Evolutionary conservation across 2,113 vertebrate species (phyloP).

Genomic region (Lasiurus borealis): DNA sequence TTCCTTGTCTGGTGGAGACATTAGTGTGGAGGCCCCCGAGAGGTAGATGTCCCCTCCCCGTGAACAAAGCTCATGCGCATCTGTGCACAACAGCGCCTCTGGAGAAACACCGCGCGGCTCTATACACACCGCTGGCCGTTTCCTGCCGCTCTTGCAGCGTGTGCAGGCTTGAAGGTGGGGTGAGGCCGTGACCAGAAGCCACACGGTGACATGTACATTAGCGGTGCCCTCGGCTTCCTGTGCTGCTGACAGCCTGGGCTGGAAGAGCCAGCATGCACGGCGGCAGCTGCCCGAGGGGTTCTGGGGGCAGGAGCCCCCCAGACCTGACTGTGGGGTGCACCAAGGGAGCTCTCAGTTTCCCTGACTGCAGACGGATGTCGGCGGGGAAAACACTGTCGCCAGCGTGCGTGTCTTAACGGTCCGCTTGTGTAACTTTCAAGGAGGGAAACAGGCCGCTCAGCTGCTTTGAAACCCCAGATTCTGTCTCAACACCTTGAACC

Average conservation of each 20-base stretch:
- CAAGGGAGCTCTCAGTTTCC: background rate
- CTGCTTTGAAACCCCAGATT: too few relatives aligned
- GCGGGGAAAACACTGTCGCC: background rate
- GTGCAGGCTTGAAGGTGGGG: constrained; percentile 79
- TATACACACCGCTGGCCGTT: constrained; percentile 87
- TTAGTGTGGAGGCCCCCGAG: constrained; percentile 14
- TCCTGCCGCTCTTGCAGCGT: constrained; percentile 88
- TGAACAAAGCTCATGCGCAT: constrained; percentile 79
- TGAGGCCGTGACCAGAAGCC: constrained; percentile 84
- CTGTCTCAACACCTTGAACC: too few relatives aligned
- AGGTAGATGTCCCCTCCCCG: constrained; percentile 75
- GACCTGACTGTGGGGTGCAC: background rate
- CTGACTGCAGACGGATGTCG: background rate
- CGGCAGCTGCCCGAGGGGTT: background rate
- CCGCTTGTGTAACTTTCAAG: constrained; percentile 49
- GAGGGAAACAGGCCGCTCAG: too few relatives aligned
- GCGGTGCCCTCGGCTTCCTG: constrained; percentile 67
- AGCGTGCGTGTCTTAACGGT: background rate
- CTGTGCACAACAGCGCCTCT: constrained; percentile 86
- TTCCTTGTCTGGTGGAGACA: constrained; percentile 19
- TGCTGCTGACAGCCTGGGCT: background rate
- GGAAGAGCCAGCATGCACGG: background rate
- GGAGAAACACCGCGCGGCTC: constrained; percentile 88
- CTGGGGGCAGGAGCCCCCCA: background rate
- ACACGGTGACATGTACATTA: constrained; percentile 74